A percentile compares a stretch with the other conserved stretches of the same genome.
phyloP scores from a whole-genome alignment of 2,797 vertebrate species.

The Octomys mimax region DNA sequence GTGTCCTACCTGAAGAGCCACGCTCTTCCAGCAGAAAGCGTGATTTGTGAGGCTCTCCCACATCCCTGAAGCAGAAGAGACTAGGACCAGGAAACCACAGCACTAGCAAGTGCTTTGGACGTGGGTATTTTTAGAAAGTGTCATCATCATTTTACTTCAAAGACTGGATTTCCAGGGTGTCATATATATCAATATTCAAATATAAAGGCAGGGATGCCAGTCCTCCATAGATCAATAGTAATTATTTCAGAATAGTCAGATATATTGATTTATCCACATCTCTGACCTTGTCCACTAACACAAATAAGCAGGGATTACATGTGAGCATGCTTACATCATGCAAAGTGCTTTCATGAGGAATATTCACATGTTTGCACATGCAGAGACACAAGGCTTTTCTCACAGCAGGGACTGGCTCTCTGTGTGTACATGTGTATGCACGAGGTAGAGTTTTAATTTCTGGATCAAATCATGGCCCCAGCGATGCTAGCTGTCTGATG shows the following conservation, averaged over 20 bases:
- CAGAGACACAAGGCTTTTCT: too few relatives aligned
- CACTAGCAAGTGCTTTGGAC: rapidly evolving
- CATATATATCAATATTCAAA: constrained; percentile 84
- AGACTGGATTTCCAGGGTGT: constrained; percentile 74
- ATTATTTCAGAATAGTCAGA: constrained; percentile 85
- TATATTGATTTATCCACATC: constrained; percentile 82
- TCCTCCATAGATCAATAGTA: constrained; percentile 82
- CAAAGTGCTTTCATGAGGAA: not conserved
- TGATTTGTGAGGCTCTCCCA: rapidly evolving
- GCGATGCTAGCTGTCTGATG: rapidly evolving
- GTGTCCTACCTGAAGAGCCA: not conserved
- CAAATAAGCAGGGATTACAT: constrained; percentile 59
- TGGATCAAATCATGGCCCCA: rapidly evolving
- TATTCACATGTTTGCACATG: too few relatives aligned
- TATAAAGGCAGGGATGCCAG: constrained; percentile 78
- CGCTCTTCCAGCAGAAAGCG: rapidly evolving
- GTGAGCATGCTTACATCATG: not conserved
- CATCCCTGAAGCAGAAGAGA: rapidly evolving
- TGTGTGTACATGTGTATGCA: not conserved
- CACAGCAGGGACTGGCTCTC: not conserved
- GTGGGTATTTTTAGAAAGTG: not conserved
- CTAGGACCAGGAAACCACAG: rapidly evolving
- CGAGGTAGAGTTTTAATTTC: rapidly evolving
- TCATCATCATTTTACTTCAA: constrained; percentile 76
- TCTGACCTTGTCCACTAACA: constrained; percentile 79